Evolutionary conservation across 2,797 vertebrate genomes (phyloP).

Genomic region (Myoxocephalus aenaeus): DNA sequence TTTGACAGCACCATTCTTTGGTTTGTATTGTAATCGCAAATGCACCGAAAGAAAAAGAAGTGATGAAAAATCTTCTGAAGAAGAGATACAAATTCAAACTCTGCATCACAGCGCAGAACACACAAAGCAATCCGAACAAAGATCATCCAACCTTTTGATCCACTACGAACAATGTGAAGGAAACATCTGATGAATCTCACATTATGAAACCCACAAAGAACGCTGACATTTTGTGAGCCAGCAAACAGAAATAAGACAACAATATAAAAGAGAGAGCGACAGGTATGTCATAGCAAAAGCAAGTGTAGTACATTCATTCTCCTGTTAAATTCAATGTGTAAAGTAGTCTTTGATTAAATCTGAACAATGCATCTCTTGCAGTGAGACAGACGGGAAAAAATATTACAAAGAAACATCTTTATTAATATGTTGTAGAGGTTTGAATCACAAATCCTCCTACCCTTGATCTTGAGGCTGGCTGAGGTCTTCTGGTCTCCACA

Average conservation of each 20-base stretch:
- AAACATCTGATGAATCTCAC: neutral
- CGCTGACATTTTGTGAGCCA: conserved; percentile 5
- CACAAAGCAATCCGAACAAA: neutral
- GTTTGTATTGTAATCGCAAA: conserved; percentile 20
- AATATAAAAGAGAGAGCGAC: neutral
- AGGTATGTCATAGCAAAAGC: neutral
- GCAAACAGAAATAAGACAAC: conserved; percentile 10
- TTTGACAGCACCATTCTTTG: neutral
- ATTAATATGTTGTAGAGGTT: neutral
- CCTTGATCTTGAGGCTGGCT: conserved; percentile 77
- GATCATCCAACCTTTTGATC: neutral
- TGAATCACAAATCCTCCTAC: conserved; percentile 40
- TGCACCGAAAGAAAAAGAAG: neutral
- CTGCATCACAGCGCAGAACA: neutral
- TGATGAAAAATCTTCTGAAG: neutral
- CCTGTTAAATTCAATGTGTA: neutral
- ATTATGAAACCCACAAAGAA: neutral
- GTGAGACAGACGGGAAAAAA: neutral
- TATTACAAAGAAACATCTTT: too few species aligned
- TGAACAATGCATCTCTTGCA: neutral
- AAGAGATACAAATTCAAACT: conserved; percentile 7
- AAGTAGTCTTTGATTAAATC: neutral
- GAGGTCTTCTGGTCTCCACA: conserved; percentile 82
- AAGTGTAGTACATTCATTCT: conserved; percentile 4
- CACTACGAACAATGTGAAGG: conserved; percentile 2